Conservation (phyloP, 2,797 vertebrate species). For the Lophotriccus pileatus region DNA sequence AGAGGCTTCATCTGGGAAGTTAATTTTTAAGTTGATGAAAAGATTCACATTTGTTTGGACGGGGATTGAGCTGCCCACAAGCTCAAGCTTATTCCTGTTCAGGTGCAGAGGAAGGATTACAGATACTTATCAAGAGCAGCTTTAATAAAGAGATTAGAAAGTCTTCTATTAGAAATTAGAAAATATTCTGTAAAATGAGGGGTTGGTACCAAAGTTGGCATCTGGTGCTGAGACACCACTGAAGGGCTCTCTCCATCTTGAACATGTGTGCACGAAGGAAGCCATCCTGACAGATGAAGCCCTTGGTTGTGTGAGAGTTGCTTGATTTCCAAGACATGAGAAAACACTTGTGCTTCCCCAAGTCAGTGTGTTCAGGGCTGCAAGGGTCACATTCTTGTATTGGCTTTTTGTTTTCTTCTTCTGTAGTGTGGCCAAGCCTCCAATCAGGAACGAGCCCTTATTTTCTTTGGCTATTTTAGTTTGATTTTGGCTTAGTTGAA, state of each 20-base stretch:
- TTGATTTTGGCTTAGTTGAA: conserved; percentile 13
- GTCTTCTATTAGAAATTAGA: background rate
- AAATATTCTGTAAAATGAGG: background rate
- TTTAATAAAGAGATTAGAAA: background rate
- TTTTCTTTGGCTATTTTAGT: conserved; percentile 25
- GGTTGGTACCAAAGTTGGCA: background rate
- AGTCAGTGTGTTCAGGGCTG: background rate
- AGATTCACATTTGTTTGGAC: background rate
- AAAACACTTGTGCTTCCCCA: background rate
- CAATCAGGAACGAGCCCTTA: background rate
- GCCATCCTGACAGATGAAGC: background rate
- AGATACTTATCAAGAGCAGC: background rate
- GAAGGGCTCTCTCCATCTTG: background rate
- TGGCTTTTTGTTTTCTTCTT: background rate
- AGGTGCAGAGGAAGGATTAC: background rate
- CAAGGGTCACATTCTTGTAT: accelerated
- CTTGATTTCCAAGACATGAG: background rate
- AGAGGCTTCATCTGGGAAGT: background rate
- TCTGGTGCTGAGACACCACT: background rate
- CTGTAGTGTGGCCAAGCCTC: background rate
- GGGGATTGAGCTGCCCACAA: background rate
- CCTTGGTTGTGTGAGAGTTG: background rate
- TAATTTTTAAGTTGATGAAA: background rate
- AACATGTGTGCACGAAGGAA: accelerated
- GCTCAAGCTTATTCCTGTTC: background rate